phyloP scores from a whole-genome alignment of 2,888 invertebrate species.

The Idaea aversata region DNA sequence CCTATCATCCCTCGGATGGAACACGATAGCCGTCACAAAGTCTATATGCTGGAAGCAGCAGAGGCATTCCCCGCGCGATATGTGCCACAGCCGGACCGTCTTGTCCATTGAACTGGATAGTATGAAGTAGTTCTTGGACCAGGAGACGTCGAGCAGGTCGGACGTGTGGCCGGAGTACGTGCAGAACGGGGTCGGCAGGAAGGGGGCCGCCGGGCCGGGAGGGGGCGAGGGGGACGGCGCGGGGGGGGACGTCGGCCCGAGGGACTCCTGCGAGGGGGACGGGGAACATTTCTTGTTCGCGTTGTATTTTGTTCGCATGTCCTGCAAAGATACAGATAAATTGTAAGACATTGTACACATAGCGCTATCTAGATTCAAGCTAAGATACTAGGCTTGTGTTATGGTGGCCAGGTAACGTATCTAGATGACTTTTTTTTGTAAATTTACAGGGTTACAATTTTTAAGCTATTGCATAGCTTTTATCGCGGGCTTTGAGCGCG shows the following conservation, averaged over 20 bases:
- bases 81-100: slow-evolving; percentile 97
- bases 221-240: slow-evolving; percentile 77
- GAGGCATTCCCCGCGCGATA: slow-evolving; percentile 97
- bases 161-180: slow-evolving; percentile 97
- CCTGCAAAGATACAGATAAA: slow-evolving; percentile 71
- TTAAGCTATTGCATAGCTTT: too few species aligned
- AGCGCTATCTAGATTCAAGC: too few species aligned
- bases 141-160: slow-evolving; percentile 97
- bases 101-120: slow-evolving; percentile 99
- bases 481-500: too few species aligned
- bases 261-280: slow-evolving; percentile 94
- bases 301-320: slow-evolving; percentile 97
- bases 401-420: too few species aligned
- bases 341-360: slow-evolving; percentile 56
- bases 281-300: slow-evolving; percentile 94
- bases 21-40: slow-evolving; percentile 99
- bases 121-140: slow-evolving; percentile 99
- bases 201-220: slow-evolving; percentile 83
- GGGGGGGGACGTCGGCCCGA: slow-evolving; percentile 83
- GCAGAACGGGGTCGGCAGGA: slow-evolving; percentile 95
- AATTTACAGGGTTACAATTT: too few species aligned
- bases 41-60: slow-evolving; percentile 99
- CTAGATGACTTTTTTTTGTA: too few species aligned
- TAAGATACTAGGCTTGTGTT: too few species aligned
- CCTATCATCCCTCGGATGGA: slow-evolving; percentile 95